Evolutionary conservation across 2,113 vertebrate genomes (phyloP), one percentile per base, ranked within the genome.

Genomic region (Haliaeetus leucogaster): DNA sequence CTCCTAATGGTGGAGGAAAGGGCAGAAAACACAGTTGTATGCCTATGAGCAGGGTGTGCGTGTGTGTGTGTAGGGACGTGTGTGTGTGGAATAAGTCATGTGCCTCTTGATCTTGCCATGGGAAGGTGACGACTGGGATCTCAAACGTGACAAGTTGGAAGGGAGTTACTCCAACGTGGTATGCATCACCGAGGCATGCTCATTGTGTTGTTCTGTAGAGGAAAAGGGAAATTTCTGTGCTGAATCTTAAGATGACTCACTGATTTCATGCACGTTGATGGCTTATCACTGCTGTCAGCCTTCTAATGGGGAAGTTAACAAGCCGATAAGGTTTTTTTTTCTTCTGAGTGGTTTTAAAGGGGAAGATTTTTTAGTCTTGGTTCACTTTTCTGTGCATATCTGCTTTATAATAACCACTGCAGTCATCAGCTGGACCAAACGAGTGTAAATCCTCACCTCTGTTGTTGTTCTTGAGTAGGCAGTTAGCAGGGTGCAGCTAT

Each of bases 261-360:
- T 70, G 72, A 88, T 82, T 96, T 90, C 34, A 45, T 80, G 52
- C 71, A 65, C 9, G 8, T n/a, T 85, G 66, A 83, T 83, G 50
- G 47, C 59, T 91, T 90, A 56, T 96, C 89, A 70, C 76, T 84
- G 82, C 80, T 86, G 68, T 89, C 80, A 88, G 74, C 67, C 62
- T 73, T 80, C 38, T 93, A 81, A 90, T 82, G 53, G 73, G 52
- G 61, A 92, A 90, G 48, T 63, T 80, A 95, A 74, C 42, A 88
- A 88, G 62, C 29, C 1, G 1, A 87, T 32, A 17, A 40, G 62
- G 6, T 19, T 66, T 63, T 82, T 90, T 81, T 86, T 82, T 16
- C 22, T 76, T 81, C 29, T n/a, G 26, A 78, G 59, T 70, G 38
- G 20, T 86, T 96, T 90, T 73, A 76, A 71, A 90, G 63, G 52